Evolutionary conservation across 2,797 vertebrate genomes (phyloP).

Genomic region (Dryobates pubescens): DNA sequence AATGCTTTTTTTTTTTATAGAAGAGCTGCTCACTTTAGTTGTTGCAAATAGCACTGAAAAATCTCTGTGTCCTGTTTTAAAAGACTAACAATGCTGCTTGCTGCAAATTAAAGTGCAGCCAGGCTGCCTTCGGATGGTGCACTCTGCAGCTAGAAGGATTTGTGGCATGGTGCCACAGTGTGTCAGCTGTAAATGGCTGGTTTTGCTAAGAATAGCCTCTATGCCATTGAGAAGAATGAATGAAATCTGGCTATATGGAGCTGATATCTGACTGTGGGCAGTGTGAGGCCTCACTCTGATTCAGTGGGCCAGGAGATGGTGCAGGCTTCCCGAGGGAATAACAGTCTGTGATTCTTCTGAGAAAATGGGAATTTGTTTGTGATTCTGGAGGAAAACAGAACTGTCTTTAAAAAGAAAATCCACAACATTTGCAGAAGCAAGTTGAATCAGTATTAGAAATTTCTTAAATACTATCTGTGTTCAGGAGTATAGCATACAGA

Average conservation of each 20-base stretch:
- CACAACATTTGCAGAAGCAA: not conserved
- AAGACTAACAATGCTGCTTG: not conserved
- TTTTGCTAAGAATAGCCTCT: not conserved
- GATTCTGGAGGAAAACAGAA: not conserved
- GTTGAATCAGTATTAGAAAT: not conserved
- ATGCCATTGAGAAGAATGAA: not conserved
- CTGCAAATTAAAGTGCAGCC: not conserved
- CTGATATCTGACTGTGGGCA: not conserved
- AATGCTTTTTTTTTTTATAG: not conserved
- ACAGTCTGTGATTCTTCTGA: rapidly evolving
- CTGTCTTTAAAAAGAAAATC: not conserved
- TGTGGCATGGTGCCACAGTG: not conserved
- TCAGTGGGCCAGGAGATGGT: rapidly evolving
- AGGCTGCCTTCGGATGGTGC: not conserved
- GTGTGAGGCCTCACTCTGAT: rapidly evolving
- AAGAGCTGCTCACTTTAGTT: not conserved
- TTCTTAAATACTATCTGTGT: not conserved
- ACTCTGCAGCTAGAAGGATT: not conserved
- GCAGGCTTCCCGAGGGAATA: not conserved
- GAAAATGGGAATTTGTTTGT: not conserved
- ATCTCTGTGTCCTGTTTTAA: not conserved
- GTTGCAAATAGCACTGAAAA: constrained; percentile 4
- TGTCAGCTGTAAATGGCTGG: not conserved
- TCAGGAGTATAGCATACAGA: not conserved
- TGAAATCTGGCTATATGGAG: rapidly evolving